Conservation (phyloP, 2,113 vertebrate species). For the Oncorhynchus mykiss region DNA sequence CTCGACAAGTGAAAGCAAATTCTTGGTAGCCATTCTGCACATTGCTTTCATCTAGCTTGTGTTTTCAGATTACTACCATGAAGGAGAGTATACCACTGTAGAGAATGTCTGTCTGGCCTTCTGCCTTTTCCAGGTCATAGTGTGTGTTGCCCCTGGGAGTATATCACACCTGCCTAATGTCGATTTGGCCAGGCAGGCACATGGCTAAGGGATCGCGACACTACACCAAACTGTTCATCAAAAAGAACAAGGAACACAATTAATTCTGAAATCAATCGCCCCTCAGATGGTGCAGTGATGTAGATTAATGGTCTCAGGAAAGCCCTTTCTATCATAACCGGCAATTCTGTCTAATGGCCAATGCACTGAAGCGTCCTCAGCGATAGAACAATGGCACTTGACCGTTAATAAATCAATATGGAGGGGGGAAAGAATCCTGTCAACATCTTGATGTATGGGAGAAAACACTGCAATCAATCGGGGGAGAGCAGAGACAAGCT, state of each 20-base stretch:
- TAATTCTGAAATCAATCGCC: conserved; percentile 8
- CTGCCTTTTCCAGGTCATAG: background rate
- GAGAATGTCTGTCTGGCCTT: background rate
- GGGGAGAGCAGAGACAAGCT: background rate
- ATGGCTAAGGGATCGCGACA: background rate
- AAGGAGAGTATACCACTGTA: background rate
- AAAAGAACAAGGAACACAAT: background rate
- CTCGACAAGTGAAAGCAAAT: background rate
- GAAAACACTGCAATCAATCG: background rate
- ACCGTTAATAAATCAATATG: conserved; percentile 9
- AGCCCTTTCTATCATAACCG: conserved; percentile 3
- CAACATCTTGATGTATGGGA: background rate
- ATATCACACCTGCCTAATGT: background rate
- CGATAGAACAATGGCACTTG: background rate
- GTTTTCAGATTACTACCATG: too few relatives aligned
- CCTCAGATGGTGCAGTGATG: background rate
- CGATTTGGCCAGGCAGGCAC: background rate
- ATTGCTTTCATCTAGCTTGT: too few relatives aligned
- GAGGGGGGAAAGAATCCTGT: background rate
- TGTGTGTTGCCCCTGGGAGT: too few relatives aligned
- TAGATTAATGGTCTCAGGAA: background rate
- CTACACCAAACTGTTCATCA: conserved; percentile 2
- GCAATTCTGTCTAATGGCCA: conserved; percentile 1
- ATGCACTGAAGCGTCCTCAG: background rate
- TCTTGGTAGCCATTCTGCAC: too few relatives aligned